phyloP scores from a whole-genome alignment of 2,797 vertebrate genomes.

The Hafferia zeledoni region DNA sequence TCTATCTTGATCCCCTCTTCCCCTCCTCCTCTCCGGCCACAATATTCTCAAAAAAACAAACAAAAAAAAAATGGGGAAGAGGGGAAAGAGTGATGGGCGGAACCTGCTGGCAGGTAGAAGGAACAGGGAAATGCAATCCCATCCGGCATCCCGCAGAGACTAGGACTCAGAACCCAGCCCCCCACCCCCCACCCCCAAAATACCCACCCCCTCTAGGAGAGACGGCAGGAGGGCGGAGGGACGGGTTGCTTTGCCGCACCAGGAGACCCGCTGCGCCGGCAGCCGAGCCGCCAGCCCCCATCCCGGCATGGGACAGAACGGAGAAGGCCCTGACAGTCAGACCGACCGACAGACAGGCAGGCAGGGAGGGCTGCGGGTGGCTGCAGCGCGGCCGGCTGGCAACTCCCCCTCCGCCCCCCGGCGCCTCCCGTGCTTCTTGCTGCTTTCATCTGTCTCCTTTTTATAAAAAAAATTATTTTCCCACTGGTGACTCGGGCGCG shows the following conservation, averaged over 20 bases:
- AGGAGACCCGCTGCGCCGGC: neutral
- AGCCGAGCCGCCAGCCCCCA: neutral
- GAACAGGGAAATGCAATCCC: neutral
- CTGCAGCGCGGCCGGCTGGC: neutral
- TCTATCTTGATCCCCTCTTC: neutral
- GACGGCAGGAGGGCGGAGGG: neutral
- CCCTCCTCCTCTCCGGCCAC: neutral
- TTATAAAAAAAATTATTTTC: neutral
- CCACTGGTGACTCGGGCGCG: neutral
- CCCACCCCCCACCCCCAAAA: neutral
- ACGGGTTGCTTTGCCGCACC: conserved; percentile 23
- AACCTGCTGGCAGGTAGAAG: neutral
- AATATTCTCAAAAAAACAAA: neutral
- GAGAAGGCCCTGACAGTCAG: neutral
- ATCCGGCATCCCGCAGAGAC: neutral
- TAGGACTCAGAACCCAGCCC: neutral
- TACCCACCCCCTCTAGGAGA: neutral
- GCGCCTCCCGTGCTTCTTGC: neutral
- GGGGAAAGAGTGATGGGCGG: neutral
- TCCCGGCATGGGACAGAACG: conserved; percentile 27
- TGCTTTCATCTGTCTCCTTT: neutral
- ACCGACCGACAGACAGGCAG: neutral
- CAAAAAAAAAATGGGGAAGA: too few relatives aligned
- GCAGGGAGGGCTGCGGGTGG: neutral
- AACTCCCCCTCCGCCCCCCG: neutral